Conservation (phyloP, 1,140 invertebrate species). For the Stegodyphus mimosarum region DNA sequence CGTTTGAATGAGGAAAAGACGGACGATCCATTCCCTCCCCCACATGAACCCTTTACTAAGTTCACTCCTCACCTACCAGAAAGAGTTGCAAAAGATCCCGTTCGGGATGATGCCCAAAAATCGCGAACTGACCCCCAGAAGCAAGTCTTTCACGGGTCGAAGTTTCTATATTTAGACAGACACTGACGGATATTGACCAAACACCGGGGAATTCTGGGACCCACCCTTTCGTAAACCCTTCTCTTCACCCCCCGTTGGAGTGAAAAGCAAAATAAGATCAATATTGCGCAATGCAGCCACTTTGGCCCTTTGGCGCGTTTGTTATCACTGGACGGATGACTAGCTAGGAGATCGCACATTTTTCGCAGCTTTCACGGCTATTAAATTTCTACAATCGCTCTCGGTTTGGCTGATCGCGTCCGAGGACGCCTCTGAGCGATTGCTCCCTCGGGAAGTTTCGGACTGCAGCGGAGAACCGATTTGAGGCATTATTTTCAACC, state of each 20-base stretch:
- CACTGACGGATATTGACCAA: conserved; percentile 57
- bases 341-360: conserved; percentile 41
- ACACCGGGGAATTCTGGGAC: conserved; percentile 30
- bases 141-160: conserved; percentile 18
- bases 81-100: conserved; percentile 1
- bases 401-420: conserved; percentile 4
- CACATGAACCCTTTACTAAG: neutral
- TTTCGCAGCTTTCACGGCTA: conserved; percentile 60
- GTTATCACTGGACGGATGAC: conserved; percentile 53
- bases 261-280: conserved; percentile 53
- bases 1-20: conserved; percentile 20
- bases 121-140: neutral
- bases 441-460: neutral
- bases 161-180: conserved; percentile 59
- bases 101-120: conserved; percentile 30
- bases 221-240: conserved; percentile 2
- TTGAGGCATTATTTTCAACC: conserved; percentile 17
- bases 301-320: conserved; percentile 45
- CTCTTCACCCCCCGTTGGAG: neutral
- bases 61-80: neutral
- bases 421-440: neutral
- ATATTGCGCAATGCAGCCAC: conserved; percentile 60
- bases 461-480: neutral
- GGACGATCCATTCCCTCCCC: neutral
- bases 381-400: conserved; percentile 57